These are phyloP conservation scores for Rhinoptilus africanus DNA, from an alignment of 2,113 vertebrate species.

Conservation along the genomic window DNA sequence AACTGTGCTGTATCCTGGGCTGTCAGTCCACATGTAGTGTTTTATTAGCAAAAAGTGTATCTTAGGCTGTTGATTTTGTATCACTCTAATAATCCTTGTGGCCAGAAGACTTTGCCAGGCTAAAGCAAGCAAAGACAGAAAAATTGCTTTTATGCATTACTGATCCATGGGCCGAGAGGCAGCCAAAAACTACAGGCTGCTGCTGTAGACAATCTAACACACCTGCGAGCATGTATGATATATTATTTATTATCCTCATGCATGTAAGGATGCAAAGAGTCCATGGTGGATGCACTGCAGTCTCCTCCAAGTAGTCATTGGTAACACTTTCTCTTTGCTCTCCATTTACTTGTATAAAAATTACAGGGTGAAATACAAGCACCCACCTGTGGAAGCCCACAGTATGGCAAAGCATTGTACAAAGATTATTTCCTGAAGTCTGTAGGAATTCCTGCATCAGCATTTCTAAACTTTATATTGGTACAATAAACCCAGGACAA, in stretches of 20 bases:
- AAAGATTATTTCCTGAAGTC: background rate
- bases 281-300: background rate
- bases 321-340: background rate
- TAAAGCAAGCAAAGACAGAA: background rate
- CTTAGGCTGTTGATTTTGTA: background rate
- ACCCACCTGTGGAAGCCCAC: background rate
- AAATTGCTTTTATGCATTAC: background rate
- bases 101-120: background rate
- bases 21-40: background rate
- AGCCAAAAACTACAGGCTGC: background rate
- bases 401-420: background rate
- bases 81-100: background rate
- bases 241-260: background rate
- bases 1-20: background rate
- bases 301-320: background rate
- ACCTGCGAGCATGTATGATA: background rate
- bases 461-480: constrained; percentile 28
- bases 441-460: background rate
- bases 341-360: background rate
- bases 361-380: background rate
- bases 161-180: background rate
- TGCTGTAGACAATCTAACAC: background rate
- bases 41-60: background rate
- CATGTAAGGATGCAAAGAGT: background rate
- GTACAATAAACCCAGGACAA: constrained; percentile 23